phyloP scores from a whole-genome alignment of 2,797 vertebrate genomes.

The Urocyon cinereoargenteus region DNA sequence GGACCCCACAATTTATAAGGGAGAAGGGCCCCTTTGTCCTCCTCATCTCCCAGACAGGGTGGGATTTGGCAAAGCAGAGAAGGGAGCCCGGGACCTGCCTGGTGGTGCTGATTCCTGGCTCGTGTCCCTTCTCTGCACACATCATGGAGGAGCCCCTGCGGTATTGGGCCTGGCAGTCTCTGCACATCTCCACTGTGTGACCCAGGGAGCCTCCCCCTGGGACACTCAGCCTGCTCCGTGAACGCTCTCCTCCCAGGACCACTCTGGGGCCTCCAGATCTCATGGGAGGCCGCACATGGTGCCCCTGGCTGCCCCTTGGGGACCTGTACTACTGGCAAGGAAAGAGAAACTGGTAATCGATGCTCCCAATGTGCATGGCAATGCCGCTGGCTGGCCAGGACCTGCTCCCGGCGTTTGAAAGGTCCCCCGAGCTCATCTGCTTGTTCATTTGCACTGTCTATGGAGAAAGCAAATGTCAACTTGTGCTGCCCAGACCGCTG shows the following conservation, averaged over 20 bases:
- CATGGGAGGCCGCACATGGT: accelerated
- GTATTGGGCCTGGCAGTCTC: not conserved
- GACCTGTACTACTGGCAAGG: not conserved
- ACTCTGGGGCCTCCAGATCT: not conserved
- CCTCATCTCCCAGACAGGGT: accelerated
- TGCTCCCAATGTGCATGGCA: accelerated
- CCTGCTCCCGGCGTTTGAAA: not conserved
- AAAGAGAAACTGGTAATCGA: not conserved
- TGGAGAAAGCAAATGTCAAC: constrained; percentile 43
- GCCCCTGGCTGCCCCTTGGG: not conserved
- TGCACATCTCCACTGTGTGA: not conserved
- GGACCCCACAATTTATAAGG: not conserved
- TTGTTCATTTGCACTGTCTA: constrained; percentile 8
- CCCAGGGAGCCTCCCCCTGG: not conserved
- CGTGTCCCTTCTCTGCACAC: accelerated
- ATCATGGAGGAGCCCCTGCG: not conserved
- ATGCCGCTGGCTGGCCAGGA: not conserved
- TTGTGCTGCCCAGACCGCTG: not conserved
- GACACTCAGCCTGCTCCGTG: not conserved
- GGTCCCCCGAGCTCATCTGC: not conserved
- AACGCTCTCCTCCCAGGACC: not conserved
- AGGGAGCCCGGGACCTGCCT: too few species aligned
- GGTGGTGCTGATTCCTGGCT: too few species aligned
- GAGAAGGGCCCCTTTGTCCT: too few species aligned
- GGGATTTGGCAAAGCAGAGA: not conserved